A percentile compares a stretch with the other conserved stretches of the same genome.
Evolutionary conservation across 1,140 invertebrate genomes (phyloP).

Genomic region (Oppia nitens): DNA sequence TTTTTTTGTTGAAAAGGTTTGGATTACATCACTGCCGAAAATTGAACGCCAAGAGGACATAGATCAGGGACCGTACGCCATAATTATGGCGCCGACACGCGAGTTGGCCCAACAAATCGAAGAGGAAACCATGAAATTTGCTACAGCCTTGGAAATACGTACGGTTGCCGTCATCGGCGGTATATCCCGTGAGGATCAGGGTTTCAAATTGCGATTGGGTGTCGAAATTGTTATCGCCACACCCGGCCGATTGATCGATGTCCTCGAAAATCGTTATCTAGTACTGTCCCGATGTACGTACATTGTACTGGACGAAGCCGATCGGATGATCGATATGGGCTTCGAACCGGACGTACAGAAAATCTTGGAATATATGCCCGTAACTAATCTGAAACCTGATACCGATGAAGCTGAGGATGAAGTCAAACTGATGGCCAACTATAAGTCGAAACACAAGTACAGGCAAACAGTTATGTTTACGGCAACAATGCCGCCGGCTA

Average conservation of each 20-base stretch:
- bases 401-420: constrained; percentile 96
- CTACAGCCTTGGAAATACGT: constrained; percentile 75
- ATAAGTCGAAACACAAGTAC: constrained; percentile 93
- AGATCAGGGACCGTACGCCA: constrained; percentile 88
- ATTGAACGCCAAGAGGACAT: constrained; percentile 22
- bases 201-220: constrained; percentile 83
- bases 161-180: constrained; percentile 98
- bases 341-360: constrained; percentile 93
- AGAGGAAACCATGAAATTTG: constrained; percentile 97
- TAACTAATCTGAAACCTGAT: constrained; percentile 95
- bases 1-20: too few relatives aligned
- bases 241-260: constrained; percentile 96
- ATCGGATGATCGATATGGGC: constrained; percentile 99
- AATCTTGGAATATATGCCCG: constrained; percentile 97
- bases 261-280: constrained; percentile 92
- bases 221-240: constrained; percentile 99
- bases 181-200: constrained; percentile 92
- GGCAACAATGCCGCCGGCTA: constrained; percentile 96
- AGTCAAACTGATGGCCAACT: constrained; percentile 73
- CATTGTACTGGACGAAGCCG: constrained; percentile 55
- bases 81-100: constrained; percentile 94
- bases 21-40: constrained; percentile 96
- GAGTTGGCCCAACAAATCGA: constrained; percentile 99
- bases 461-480: constrained; percentile 99
- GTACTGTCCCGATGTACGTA: constrained; percentile 80